Base-by-base conservation (phyloP, 1,140 invertebrate species). In the Sipha flava region DNA sequence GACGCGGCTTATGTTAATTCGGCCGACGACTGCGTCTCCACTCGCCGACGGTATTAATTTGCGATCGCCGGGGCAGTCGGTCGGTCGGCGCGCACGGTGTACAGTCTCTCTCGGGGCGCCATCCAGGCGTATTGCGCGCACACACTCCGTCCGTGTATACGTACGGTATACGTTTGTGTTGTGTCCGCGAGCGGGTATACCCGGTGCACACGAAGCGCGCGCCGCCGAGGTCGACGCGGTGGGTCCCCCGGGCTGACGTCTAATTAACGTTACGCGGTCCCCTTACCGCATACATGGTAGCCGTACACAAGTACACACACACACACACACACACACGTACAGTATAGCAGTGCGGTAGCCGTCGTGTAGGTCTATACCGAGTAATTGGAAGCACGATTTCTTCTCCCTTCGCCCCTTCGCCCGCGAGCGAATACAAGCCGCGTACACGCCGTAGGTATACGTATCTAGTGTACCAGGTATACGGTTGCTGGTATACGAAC, bases 301-400 rank as follows among this genome's bases (percentile, higher is more conserved):
- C 43, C 23, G 40, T 29, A 1, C 9, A 0, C 1, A 16, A n/a
- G n/a, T n/a, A n/a, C n/a, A n/a, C n/a, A n/a, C n/a, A n/a, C n/a
- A n/a, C n/a, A n/a, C n/a, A n/a, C n/a, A n/a, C n/a, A n/a, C n/a
- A n/a, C n/a, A n/a, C n/a, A 16, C 29, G 16, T 59, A 31, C 23
- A n/a, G 57, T 59, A 16, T 23, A n/a, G 23, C 21, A 21, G 37
- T 23, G 37, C 40, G 64, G 62, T 66, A 3, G 64, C 29, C 73
- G 52, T 40, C 73, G 49, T 57, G 73, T 77, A 59, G 29, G 52
- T 59, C 73, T 77, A n/a, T n/a, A 40, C 73, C 31, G 52, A 40
- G 26, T 77, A 77, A 77, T 77, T 77, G 73, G 73, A 77, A 77
- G 73, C 73, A 77, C 73, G 73, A 77, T 77, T 37, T 49, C 47